Conservation (phyloP, 2,797 vertebrate species). For the Pangasius macronema region DNA sequence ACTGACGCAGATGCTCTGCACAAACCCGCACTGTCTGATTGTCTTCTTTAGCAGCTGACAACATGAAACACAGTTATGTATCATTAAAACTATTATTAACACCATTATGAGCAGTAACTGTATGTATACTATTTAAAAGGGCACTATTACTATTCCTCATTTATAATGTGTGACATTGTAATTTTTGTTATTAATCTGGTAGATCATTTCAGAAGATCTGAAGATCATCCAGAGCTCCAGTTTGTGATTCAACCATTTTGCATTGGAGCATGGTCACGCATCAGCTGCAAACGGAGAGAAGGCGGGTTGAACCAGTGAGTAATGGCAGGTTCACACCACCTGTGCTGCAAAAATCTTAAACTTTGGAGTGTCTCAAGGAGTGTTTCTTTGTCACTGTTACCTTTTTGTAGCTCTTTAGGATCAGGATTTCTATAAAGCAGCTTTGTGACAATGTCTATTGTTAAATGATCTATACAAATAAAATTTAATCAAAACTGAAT, state of each 20-base stretch:
- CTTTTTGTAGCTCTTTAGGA: background rate
- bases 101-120: background rate
- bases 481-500: background rate
- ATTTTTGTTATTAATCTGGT: background rate
- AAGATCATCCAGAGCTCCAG: background rate
- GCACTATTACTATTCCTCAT: background rate
- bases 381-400: background rate
- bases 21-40: constrained; percentile 85
- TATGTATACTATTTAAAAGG: background rate
- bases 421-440: background rate
- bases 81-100: background rate
- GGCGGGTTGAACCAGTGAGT: background rate
- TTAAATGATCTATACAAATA: background rate
- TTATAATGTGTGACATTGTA: background rate
- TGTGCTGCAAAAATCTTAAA: background rate
- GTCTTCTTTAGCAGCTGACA: constrained; percentile 84
- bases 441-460: background rate
- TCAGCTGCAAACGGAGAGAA: background rate
- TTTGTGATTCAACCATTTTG: background rate
- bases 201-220: background rate
- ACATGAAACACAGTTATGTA: constrained; percentile 17
- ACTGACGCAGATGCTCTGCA: constrained; percentile 87
- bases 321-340: background rate
- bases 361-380: background rate
- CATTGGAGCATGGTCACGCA: background rate